Base-by-base conservation (phyloP, 2,888 invertebrate genomes). In the Peribatodes rhomboidaria region DNA sequence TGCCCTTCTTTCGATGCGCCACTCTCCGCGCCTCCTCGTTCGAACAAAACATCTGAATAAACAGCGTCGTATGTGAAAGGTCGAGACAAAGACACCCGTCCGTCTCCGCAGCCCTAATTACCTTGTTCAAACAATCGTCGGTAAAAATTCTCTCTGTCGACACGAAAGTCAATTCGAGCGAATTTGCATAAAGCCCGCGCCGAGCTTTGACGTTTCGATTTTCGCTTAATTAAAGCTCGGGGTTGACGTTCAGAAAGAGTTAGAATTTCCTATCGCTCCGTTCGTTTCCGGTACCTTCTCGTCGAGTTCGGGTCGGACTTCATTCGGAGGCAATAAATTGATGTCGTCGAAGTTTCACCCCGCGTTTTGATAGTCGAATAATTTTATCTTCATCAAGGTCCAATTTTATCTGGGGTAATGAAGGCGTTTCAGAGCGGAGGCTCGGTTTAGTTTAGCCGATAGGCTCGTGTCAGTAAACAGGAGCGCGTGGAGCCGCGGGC, bases 161-260 rank as follows among this genome's bases (percentile, higher is more conserved):
- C 86, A 84, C 83, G 82, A 85, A 87, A 91, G 89, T 87, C 88
- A 84, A 90, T 90, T 90, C 86, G 82, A 80, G 76, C 75, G 83
- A 88, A 92, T 92, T 91, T 90, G 88, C 92, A 92, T 92, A 90
- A 87, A 89, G 84, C 87, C 83, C 77, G 86, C 80, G 82, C 81
- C 81, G 83, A 82, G 87, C 88, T 89, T 89, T 91, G 90, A 89
- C 91, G 87, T 88, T 91, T 90, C 88, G 90, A 91, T 92, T 90
- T 91, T 90, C 88, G 90, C 90, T 91, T 90, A 92, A 92, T 92
- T 92, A 92, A 88, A 89, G 86, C 85, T 83, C 84, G 84, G 81
- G 80, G 84, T 67, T 76, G 81, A 78, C 76, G 74, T 75, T 76
- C 72, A 84, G 88, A 88, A 90, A 88, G 90, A 89, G 89, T 90